Evolutionary conservation across 2,888 invertebrate genomes (phyloP), one percentile per base, ranked within the genome.

Genomic region (Machimus rusticus): DNA sequence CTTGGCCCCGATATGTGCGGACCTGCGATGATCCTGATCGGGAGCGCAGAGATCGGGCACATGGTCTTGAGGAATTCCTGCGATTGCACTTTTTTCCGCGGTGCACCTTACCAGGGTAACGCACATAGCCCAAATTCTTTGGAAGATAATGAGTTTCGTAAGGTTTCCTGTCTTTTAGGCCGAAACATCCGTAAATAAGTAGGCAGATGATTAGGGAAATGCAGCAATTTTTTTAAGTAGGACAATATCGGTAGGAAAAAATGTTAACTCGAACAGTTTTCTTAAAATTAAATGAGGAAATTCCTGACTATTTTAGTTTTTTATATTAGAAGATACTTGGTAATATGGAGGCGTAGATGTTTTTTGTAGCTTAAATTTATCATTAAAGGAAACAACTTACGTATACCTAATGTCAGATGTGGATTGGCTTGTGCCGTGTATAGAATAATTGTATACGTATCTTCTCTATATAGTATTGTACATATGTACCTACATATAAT

Each of bases 21-120:
- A 86, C 86, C 76, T 86, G 86, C 74, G 46, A 66, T 74, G 28
- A 86, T 76, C 43, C 46, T 43, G 31, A 74, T 74, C 43, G 46
- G 34, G 74, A 23, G n/a, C 46, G 23, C 43, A 74, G 46, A 16
- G 74, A 86, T 46, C 9, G 12, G 43, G 66, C 74, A 74, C 66
- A 84, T 84, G 84, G 57, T 74, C n/a, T 16, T 5, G 5, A 66
- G 74, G 57, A 74, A 74, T 74, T 66, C 66, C 23, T 66, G 37
- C 34, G 23, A 66, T 74, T 66, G 66, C 66, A 66, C 66, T 46
- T 34, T 84, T 66, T 84, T 66, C 39, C 28, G 66, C 28, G 34
- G 37, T 76, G 37, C 34, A 34, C 34, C 31, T 34, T 76, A n/a
- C 34, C 39, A 46, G 34, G 76, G n/a, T 76, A 34, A 76, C 34